Base-by-base conservation (phyloP, 2,888 invertebrate species). In the Drosophila imparisetae region DNA sequence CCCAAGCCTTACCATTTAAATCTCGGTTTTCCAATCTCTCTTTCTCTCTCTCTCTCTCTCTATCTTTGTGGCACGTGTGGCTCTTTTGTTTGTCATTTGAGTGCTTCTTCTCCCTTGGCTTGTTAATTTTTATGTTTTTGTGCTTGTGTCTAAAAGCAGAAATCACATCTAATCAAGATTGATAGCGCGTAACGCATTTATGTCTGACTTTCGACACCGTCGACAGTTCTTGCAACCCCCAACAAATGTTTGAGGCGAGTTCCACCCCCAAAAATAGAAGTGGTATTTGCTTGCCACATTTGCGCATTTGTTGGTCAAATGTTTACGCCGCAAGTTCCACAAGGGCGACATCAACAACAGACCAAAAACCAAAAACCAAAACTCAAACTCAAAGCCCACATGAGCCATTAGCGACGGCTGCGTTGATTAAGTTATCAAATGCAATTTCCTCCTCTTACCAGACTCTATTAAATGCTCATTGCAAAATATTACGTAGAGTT, bases 161-260 rank as follows among this genome's bases (percentile, higher is more conserved):
- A 92, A 92, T 93, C 93, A 92, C 91, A 80, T 91, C 91, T 92
- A 92, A 92, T 92, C 92, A 92, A 92, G 92, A 92, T 92, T 92
- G 92, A 92, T 92, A 90, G 92, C 80, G 88, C 91, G 91, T 91
- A 92, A 92, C 92, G 86, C 86, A 90, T 87, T 91, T 91, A 89
- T 78, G 68, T 66, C 66, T 86, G 81, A 81, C 80, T 86, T 78
- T 80, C 83, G 71, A 80, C 86, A 68, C 84, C 48, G 71, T n/a
- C 55, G 7, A 13, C 15, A 4, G n/a, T 30, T 8, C 15, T 30
- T 48, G 18, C 68, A 72, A 78, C 78, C 72, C 79, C 71, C 27
- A 53, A 36, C 27, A 15, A 40, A 29, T 29, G 8, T 18, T 3
- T 6, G 29, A 13, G 36, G 55, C 69, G 10, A 49, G 66, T 60